Base-by-base conservation (phyloP, 2,113 vertebrate species). In the Indicator maculatus region DNA sequence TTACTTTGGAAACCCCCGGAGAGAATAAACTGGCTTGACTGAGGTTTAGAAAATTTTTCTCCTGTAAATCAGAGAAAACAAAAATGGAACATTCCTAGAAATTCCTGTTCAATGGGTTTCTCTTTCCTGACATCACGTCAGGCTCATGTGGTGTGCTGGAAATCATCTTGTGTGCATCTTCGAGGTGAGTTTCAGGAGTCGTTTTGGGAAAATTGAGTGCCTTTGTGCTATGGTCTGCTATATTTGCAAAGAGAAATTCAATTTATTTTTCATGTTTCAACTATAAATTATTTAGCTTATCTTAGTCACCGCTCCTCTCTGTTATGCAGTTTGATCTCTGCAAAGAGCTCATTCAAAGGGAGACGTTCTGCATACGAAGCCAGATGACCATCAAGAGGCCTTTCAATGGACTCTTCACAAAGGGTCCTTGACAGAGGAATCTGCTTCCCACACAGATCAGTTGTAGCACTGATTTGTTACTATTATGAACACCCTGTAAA, bases 281-380 rank as follows among this genome's bases (percentile, higher is more conserved):
- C 12, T 26, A 8, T 67, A 30, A 75, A n/a, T 53, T 0, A 21
- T 63, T 77, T 56, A 16, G 26, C 17, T n/a, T 79, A 28, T 41
- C 19, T 1, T 3, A 65, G 18, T 38, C 31, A 4, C 11, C 5
- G 3, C 17, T 52, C 58, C 21, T 44, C 36, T 59, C 66, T 55
- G 12, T 41, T 55, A 9, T 0, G 1, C 12, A 15, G 10, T 61
- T 56, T 83, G 12, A 6, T 65, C 18, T 70, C 72, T 71, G 52
- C 60, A 16, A 21, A 27, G 44, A 9, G 30, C 24, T 0, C 1
- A 7, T 50, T 86, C 21, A 27, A 23, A 38, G 11, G 4, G 6
- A 47, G 6, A 50, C 0, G 1, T 74, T 10, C 60, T 33, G 8
- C 8, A 1, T n/a, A 9, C 8, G 30, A 50, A 77, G 38, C 9